A percentile compares a stretch with the other conserved stretches of the same genome.
Evolutionary conservation across 2,888 invertebrate species (phyloP).

Genomic region (Hydroisotoma schaefferi): DNA sequence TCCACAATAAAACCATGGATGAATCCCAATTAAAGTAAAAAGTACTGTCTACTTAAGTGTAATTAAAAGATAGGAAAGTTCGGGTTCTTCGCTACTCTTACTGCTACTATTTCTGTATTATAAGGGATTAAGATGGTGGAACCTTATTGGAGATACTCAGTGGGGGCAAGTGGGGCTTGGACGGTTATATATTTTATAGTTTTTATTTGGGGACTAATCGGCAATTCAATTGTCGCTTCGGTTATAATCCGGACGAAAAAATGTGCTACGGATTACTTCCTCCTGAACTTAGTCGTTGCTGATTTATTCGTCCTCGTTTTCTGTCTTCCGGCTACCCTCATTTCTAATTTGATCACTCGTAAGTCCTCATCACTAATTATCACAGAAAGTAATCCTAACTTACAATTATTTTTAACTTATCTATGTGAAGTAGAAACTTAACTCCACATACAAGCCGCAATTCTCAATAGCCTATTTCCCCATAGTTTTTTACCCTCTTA

Average conservation of each 20-base stretch:
- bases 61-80: background rate
- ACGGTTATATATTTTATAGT: slow-evolving; percentile 47
- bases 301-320: slow-evolving; percentile 59
- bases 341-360: slow-evolving; percentile 59
- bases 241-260: slow-evolving; percentile 47
- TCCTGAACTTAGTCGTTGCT: slow-evolving; percentile 59
- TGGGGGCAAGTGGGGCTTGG: slow-evolving; percentile 41
- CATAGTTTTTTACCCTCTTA: too few relatives aligned
- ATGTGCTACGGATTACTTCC: slow-evolving; percentile 58
- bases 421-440: too few relatives aligned
- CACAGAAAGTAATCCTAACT: too few relatives aligned
- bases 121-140: slow-evolving; percentile 19
- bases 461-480: too few relatives aligned
- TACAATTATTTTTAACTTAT: too few relatives aligned
- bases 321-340: slow-evolving; percentile 60
- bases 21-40: too few relatives aligned
- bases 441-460: too few relatives aligned
- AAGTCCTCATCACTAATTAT: too few relatives aligned
- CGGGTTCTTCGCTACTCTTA: background rate
- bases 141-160: slow-evolving; percentile 45
- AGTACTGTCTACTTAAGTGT: too few relatives aligned
- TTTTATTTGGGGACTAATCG: slow-evolving; percentile 43
- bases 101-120: too few relatives aligned
- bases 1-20: too few relatives aligned
- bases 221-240: slow-evolving; percentile 43